These are phyloP conservation scores for Brachionus manjavacas DNA, from an alignment of 1,140 invertebrate species.

Conservation along the genomic window DNA sequence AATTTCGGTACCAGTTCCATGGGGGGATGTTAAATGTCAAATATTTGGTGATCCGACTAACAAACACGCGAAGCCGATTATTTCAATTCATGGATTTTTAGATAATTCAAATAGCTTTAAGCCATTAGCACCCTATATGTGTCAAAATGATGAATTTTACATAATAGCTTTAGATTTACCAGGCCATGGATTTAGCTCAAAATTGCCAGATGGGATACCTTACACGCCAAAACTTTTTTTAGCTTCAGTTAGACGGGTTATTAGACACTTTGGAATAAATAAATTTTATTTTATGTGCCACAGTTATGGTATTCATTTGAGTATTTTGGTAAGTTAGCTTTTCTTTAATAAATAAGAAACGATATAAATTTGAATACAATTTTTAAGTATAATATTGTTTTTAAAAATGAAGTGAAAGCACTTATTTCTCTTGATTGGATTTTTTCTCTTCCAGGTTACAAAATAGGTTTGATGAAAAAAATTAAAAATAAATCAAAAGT, in stretches of 20 bases:
- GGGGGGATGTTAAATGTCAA: slow-evolving; percentile 34
- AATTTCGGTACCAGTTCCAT: slow-evolving; percentile 25
- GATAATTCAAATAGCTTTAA: slow-evolving; percentile 41
- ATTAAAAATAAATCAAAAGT: background rate
- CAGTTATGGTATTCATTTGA: slow-evolving; percentile 36
- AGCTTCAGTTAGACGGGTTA: slow-evolving; percentile 11
- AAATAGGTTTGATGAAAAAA: slow-evolving; percentile 8
- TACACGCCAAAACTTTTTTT: slow-evolving; percentile 34
- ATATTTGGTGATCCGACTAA: slow-evolving; percentile 14
- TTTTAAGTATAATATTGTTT: slow-evolving; percentile 26
- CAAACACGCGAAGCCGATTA: background rate
- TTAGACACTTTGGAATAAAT: background rate
- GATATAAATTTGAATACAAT: too few relatives aligned
- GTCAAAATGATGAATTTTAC: background rate
- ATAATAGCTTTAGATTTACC: slow-evolving; percentile 35
- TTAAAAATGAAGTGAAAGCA: slow-evolving; percentile 22
- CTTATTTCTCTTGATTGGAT: slow-evolving; percentile 14
- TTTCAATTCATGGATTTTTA: slow-evolving; percentile 33
- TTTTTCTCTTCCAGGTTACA: slow-evolving; percentile 27
- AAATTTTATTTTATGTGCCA: slow-evolving; percentile 32
- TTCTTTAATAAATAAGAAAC: background rate
- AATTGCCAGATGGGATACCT: slow-evolving; percentile 24
- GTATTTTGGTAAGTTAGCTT: background rate
- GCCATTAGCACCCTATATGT: slow-evolving; percentile 21
- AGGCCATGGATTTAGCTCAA: slow-evolving; percentile 37